Evolutionary conservation across 1,140 invertebrate species (phyloP), one percentile per base, ranked within the genome.

Genomic region (Caenorhabditis remanei): DNA sequence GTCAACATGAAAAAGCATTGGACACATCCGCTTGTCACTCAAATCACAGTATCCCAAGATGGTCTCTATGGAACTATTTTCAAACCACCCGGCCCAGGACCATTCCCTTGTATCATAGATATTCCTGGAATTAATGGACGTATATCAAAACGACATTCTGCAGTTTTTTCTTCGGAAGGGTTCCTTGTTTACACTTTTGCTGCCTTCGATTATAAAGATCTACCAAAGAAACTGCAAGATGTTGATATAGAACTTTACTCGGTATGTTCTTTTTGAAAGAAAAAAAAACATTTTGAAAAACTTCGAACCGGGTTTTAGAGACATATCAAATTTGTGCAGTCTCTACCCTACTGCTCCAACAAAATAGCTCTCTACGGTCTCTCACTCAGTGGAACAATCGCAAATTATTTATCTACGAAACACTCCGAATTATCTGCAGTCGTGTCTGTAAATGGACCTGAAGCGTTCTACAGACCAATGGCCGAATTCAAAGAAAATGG

Each of bases 301-400:
- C 1, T 32, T 0, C 32, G n/a, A 58, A 21, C 50, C 16, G 5
- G 50, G 21, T 58, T 58, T 21, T 19, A 58, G 56, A 58, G n/a
- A 8, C 56, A 58, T n/a, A 58, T 58, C 3, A 19, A 58, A 4
- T 58, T 5, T 8, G 16, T 58, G 8, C 56, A 58, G n/a, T 58
- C 56, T 58, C 56, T 58, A n/a, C 56, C 56, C n/a, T 58, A 58
- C 56, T 58, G 56, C 19, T 58, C 56, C 19, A n/a, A 58, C 16
- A 58, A 58, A 58, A 58, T 58, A 14, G 56, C 16, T 21, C n/a
- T 58, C 14, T 58, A 58, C 1, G 56, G 56, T n/a, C 16, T n/a
- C 19, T 58, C 56, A 58, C n/a, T 58, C 19, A n/a, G 16, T 5
- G 56, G 56, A 21, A 58, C 56, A 3, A n/a, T 58, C 8, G 56